Percentiles rank a stretch among this genome's conserved stretches.
These are phyloP conservation scores for Conistra vaccinii DNA, from an alignment of 2,888 invertebrate genomes.

Conservation along the genomic window DNA sequence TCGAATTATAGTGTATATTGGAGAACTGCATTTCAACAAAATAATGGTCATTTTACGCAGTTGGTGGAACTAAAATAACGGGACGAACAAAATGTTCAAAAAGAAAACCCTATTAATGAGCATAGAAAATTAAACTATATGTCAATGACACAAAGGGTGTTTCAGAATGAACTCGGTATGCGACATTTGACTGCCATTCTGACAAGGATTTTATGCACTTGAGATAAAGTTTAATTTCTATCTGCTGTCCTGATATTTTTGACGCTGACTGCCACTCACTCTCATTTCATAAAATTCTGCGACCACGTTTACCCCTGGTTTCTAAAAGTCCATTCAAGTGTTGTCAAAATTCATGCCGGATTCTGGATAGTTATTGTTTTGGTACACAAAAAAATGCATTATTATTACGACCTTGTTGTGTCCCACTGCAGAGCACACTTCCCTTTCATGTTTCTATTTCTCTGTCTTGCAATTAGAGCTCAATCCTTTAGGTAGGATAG, in stretches of 20 bases:
- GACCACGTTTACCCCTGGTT: background rate
- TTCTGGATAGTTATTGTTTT: background rate
- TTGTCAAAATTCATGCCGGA: background rate
- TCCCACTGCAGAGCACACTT: background rate
- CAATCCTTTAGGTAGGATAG: background rate
- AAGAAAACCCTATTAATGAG: background rate
- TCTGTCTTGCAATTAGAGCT: background rate
- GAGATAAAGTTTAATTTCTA: background rate
- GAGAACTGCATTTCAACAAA: conserved; percentile 34
- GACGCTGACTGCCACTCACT: background rate
- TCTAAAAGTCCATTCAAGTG: background rate
- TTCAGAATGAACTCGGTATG: background rate
- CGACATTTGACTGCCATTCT: background rate
- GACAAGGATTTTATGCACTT: background rate
- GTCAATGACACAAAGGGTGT: background rate
- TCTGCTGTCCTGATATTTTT: background rate
- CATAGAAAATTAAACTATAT: background rate
- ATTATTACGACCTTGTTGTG: background rate
- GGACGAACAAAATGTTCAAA: background rate
- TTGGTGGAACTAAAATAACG: background rate
- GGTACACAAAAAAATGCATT: background rate
- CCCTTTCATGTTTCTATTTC: background rate
- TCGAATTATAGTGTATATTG: conserved; percentile 3
- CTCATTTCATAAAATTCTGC: conserved; percentile 5
- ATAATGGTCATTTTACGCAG: background rate